Evolutionary conservation across 2,888 invertebrate genomes (phyloP), one percentile per base, ranked within the genome.

Genomic region (Carabus problematicus): DNA sequence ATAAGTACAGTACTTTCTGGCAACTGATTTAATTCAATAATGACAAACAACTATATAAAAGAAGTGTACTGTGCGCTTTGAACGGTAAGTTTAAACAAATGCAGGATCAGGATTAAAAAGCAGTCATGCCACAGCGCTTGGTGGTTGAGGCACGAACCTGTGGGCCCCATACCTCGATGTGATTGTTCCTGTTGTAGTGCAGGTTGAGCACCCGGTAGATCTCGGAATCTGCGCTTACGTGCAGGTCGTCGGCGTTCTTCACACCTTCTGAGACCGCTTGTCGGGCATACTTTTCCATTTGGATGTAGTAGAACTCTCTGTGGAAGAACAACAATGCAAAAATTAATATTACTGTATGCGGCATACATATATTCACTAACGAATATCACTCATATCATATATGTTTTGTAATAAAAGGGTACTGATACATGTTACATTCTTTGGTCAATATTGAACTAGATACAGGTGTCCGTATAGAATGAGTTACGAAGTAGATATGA

Each of bases 231-330:
- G 91, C 91, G 72, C 93, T 93, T 70, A 99, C 97, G 81, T 92
- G 92, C 71, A 99, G 87, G 79, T 98, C 97, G 75, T 98, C 97
- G 16, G 92, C 89, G 78, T 89, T 90, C 83, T 95, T 95, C 77
- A 96, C 88, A 72, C 98, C 98, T 85, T 99, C 98, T 76, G 95
- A 95, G 78, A 99, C 92, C 59, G 97, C 95, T 84, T 98, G 98
- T 76, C 98, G 89, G 72, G 98, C 98, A 85, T 97, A 99, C 84
- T 99, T 99, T 87, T 99, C 99, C 98, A 99, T 99, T 86, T 99
- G 99, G 82, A 99, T 99, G 86, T 99, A 99, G 89, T 97, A 99
- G 88, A 99, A 99, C 87, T 99, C 99, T 85, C 99, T 99, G 90
- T 60, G 87, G 87, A 75, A 74, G 77, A 76, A 77, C 72, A 73